These are phyloP conservation scores for Aplochiton taeniatus DNA, from an alignment of 2,797 vertebrate genomes.

Conservation along the genomic window DNA sequence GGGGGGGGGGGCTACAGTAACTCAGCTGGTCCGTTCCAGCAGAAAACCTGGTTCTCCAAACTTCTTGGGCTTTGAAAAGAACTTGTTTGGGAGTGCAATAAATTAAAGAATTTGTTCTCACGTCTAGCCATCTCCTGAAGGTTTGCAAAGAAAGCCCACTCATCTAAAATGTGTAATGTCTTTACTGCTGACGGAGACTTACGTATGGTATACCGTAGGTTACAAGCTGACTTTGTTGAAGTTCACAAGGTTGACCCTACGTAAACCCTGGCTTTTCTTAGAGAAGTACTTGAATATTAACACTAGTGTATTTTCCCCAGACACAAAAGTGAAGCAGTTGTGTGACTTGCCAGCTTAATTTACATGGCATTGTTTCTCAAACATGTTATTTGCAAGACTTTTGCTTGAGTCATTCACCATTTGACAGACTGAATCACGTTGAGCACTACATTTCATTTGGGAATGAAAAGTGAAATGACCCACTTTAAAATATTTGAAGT, in stretches of 20 bases:
- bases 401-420: background rate
- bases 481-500: no score
- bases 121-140: no score
- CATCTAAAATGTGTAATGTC: background rate
- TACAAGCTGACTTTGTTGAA: no score
- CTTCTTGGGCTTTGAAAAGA: background rate
- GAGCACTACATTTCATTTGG: no score
- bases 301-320: background rate
- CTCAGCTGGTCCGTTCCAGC: background rate
- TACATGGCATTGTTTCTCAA: background rate
- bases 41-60: background rate
- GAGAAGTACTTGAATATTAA: background rate
- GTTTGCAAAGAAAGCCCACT: no score
- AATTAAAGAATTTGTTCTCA: no score
- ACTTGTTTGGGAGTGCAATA: background rate
- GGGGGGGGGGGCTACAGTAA: conserved; percentile 11
- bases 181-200: conserved; percentile 14
- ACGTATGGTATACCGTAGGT: no score
- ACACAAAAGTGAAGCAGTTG: background rate
- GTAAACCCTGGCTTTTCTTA: background rate
- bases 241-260: no score
- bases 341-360: background rate
- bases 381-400: background rate
- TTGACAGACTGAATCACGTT: no score
- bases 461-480: no score